These are phyloP conservation scores for Holotrichia oblita DNA, from an alignment of 1,140 invertebrate species.

Conservation along the genomic window DNA sequence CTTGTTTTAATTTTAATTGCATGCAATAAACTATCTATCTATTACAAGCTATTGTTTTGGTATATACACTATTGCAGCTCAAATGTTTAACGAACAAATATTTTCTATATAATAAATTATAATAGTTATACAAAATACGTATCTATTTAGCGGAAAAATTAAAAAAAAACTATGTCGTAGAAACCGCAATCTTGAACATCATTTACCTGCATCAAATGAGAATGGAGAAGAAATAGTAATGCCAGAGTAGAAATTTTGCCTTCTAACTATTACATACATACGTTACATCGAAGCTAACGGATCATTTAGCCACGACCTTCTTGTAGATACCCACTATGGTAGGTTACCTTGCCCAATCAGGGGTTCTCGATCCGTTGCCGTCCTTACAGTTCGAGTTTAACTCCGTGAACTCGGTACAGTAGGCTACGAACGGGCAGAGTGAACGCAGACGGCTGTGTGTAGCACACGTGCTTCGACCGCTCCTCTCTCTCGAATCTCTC, in stretches of 20 bases:
- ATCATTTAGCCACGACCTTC: slow-evolving; percentile 30
- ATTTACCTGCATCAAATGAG: not conserved
- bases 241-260: slow-evolving; percentile 20
- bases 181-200: not conserved
- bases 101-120: too few species aligned
- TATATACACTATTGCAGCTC: too few species aligned
- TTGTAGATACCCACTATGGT: slow-evolving; percentile 22
- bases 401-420: slow-evolving; percentile 17
- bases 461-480: slow-evolving; percentile 14
- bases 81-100: too few species aligned
- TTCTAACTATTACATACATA: not conserved
- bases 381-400: slow-evolving; percentile 33
- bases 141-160: not conserved
- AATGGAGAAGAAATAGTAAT: slow-evolving; percentile 2
- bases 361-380: slow-evolving; percentile 22
- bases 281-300: slow-evolving; percentile 5
- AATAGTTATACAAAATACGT: too few species aligned
- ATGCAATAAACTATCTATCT: too few species aligned
- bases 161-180: not conserved
- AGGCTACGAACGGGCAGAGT: slow-evolving; percentile 5
- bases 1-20: too few species aligned
- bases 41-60: too few species aligned
- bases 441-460: slow-evolving; percentile 19
- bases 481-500: slow-evolving; percentile 17
- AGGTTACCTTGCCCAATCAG: slow-evolving; percentile 34